These are phyloP conservation scores for Sebastes goodei DNA, from an alignment of 2,797 vertebrate species.

Conservation along the genomic window DNA sequence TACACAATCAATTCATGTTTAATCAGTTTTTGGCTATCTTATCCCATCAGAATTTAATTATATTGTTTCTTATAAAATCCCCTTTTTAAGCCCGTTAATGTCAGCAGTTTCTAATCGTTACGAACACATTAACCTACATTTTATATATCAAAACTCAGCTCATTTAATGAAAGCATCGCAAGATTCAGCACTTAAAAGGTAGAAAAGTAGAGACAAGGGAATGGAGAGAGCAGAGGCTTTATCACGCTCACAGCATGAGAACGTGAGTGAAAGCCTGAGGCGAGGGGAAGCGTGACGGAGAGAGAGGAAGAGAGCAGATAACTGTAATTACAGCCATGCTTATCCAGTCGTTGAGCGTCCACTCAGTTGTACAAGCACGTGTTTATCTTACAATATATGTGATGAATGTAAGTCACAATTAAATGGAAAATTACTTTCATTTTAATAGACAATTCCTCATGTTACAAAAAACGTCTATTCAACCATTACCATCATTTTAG, in stretches of 20 bases:
- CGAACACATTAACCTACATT: background rate
- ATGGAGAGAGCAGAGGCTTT: background rate
- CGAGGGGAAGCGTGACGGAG: background rate
- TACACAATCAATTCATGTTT: background rate
- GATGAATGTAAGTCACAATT: background rate
- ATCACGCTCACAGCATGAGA: background rate
- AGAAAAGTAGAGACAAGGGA: background rate
- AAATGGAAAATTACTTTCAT: background rate
- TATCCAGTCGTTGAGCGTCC: conserved; percentile 2
- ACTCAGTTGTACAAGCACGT: background rate
- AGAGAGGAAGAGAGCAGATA: conserved; percentile 11
- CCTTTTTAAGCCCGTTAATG: background rate
- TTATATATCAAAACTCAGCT: background rate
- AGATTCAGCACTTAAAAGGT: background rate
- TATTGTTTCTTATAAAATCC: background rate
- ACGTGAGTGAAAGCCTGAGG: conserved; percentile 7
- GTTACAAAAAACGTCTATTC: background rate
- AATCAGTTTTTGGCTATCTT: background rate
- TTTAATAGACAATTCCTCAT: background rate
- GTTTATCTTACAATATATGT: background rate
- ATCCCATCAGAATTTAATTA: background rate
- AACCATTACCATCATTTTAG: background rate
- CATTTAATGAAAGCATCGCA: accelerated
- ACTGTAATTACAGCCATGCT: conserved; percentile 37
- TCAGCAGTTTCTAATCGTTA: background rate